Base-by-base conservation (phyloP, 1,140 invertebrate species). In the Saccostrea cuccullata region DNA sequence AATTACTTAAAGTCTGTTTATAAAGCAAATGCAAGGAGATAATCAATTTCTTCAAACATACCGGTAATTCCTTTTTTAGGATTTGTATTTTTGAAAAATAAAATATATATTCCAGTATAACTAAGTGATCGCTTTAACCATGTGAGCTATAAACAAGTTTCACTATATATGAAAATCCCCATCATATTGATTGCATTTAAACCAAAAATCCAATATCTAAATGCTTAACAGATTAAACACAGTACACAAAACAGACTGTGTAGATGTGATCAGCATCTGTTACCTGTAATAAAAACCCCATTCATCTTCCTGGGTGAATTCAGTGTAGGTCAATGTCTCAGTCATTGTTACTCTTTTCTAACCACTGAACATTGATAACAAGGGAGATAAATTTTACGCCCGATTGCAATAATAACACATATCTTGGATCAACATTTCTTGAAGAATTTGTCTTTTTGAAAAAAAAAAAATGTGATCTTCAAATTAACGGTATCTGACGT, bases 221-320 rank as follows among this genome's bases (percentile, higher is more conserved):
- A 30, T 9, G 67, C 67, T 73, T 8, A 23, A 73, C n/a, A 73
- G 23, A 73, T 13, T 13, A 73, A 23, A 26, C 8, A 13, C 0
- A 30, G 67, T 73, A 73, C n/a, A 73, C 26, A 13, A 30, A 9
- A 73, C 26, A 73, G 23, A 30, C 23, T 60, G 20, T 13, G 23
- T 30, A 30, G 67, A 73, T 73, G 8, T 30, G 67, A 73, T 26
- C 67, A 73, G 67, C 26, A 73, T 73, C 26, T 26, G 70, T 26
- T 77, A 30, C 70, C 70, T 17, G 26, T 17, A 13, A 12, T 30
- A 77, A 36, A 8, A 36, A 30, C 67, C 67, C 70, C 26, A 30
- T 26, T 77, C 70, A 5, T 77, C 13, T 77, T 77, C 30, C 70
- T 36, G 70, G 70, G 26, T 26, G 70, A 77, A 77, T 77, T 77